Percentiles rank a stretch among this genome's conserved stretches.
Conservation (phyloP, 2,113 vertebrate genomes). For the Alectura lathami region DNA sequence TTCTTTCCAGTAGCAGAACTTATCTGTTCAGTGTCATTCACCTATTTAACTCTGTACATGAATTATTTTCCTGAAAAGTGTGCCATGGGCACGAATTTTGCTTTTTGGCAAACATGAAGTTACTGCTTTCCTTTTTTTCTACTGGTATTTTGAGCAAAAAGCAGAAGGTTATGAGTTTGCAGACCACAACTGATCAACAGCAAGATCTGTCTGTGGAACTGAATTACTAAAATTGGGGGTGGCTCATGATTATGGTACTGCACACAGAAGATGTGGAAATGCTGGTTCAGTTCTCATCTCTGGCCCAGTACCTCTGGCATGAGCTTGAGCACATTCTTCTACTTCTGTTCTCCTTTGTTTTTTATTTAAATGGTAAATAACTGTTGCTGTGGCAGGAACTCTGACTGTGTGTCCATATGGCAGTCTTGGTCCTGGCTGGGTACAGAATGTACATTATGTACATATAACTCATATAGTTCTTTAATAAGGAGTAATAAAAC, state of each 20-base stretch:
- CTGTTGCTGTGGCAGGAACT: not conserved
- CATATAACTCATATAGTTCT: not conserved
- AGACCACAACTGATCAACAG: not conserved
- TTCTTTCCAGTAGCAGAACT: not conserved
- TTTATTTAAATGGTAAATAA: not conserved
- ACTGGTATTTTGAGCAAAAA: not conserved
- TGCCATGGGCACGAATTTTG: not conserved
- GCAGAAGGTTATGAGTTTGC: not conserved
- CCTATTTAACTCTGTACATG: not conserved
- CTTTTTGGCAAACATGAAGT: not conserved
- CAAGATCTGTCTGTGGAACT: not conserved
- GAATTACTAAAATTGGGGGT: not conserved
- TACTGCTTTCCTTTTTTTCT: not conserved
- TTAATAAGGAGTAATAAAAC: not conserved
- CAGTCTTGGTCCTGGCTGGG: not conserved
- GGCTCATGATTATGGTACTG: fast-evolving
- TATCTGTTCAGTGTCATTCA: not conserved
- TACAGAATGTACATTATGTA: not conserved
- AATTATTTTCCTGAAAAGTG: not conserved
- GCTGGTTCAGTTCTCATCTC: not conserved
- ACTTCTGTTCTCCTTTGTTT: not conserved
- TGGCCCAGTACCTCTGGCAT: not conserved
- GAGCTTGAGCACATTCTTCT: not conserved
- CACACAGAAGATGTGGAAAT: not conserved
- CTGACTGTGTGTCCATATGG: not conserved